Evolutionary conservation across 2,888 invertebrate genomes (phyloP).

Genomic region (Steinernema scapterisci): DNA sequence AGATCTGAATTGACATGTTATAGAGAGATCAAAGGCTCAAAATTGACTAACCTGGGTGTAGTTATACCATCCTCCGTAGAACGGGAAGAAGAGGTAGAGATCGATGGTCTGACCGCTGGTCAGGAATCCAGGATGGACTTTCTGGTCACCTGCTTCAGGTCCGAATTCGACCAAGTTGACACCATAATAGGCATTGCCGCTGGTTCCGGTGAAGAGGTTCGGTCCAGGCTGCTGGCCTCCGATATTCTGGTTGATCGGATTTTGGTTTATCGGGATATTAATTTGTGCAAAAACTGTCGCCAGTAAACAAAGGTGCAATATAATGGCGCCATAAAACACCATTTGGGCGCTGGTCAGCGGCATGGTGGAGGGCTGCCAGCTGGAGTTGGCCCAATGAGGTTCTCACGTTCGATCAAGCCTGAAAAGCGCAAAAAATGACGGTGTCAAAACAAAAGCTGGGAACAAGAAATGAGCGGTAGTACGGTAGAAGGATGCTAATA

Average conservation of each 20-base stretch:
- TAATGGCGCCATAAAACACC: neutral
- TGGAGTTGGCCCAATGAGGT: neutral
- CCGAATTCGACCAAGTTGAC: constrained; percentile 65
- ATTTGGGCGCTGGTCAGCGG: constrained; percentile 11
- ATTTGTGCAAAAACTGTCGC: neutral
- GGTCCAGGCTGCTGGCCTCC: constrained; percentile 6
- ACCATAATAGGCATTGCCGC: constrained; percentile 62
- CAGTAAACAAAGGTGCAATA: neutral
- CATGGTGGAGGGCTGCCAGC: neutral
- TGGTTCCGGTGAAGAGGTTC: constrained; percentile 56
- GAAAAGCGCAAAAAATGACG: neutral
- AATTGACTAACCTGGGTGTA: constrained; percentile 60
- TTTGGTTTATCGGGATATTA: neutral
- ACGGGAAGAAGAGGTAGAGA: constrained; percentile 65
- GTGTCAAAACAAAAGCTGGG: neutral
- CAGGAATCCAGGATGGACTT: constrained; percentile 63
- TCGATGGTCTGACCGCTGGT: constrained; percentile 66
- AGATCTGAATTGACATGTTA: constrained; percentile 51
- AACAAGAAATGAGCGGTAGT: neutral
- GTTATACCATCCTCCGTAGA: constrained; percentile 65
- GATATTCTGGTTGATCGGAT: constrained; percentile 22
- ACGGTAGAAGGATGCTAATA: neutral
- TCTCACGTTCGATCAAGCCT: neutral
- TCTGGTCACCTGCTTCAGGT: constrained; percentile 61
- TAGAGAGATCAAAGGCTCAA: neutral